phyloP scores from a whole-genome alignment of 2,797 vertebrate genomes.

The Hypotaenidia philippensis region DNA sequence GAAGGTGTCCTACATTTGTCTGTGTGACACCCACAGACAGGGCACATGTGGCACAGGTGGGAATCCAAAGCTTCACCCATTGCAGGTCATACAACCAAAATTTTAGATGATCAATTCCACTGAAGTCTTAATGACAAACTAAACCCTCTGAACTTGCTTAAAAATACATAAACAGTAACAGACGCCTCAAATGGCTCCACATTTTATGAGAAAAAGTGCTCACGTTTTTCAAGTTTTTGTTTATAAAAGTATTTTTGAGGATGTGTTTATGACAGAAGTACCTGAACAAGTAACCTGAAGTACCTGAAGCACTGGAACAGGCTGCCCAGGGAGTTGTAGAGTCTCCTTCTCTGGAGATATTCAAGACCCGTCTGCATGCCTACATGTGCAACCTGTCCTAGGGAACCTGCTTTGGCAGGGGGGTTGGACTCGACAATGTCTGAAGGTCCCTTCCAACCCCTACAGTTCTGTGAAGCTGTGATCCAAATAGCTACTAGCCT shows the following conservation, averaged over 20 bases:
- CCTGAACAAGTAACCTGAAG: neutral
- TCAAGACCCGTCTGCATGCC: too few relatives aligned
- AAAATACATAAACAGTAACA: neutral
- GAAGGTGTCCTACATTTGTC: too few relatives aligned
- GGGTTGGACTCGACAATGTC: too few relatives aligned
- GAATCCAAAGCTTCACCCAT: neutral
- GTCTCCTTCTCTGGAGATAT: too few relatives aligned
- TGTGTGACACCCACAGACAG: neutral
- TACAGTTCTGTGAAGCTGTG: too few relatives aligned
- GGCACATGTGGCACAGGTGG: rapidly evolving
- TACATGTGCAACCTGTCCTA: too few relatives aligned
- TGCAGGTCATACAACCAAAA: neutral
- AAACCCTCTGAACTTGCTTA: neutral
- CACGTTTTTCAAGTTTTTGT: neutral
- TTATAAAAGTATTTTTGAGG: neutral
- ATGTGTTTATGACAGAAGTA: neutral
- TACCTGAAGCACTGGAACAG: too few relatives aligned
- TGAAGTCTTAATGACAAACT: neutral
- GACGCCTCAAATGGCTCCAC: neutral
- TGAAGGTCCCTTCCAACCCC: too few relatives aligned
- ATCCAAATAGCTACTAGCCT: neutral
- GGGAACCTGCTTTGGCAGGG: too few relatives aligned
- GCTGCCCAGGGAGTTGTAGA: too few relatives aligned
- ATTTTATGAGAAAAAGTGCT: neutral
- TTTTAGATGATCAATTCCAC: neutral